Evolutionary conservation across 2,113 vertebrate genomes (phyloP).

Genomic region (Lichenostomus cassidix): DNA sequence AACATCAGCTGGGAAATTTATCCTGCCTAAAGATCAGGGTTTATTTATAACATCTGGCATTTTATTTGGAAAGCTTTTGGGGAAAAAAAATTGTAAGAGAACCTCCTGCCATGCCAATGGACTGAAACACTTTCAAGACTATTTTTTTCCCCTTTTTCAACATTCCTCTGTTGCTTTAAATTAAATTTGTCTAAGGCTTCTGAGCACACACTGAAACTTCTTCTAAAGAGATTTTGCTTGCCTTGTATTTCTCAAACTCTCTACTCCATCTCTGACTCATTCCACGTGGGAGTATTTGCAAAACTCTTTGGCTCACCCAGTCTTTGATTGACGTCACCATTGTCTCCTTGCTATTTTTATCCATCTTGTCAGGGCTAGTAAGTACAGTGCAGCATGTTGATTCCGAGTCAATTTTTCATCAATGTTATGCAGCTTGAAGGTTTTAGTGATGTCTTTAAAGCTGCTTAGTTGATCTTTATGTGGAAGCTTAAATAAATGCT

Average conservation of each 20-base stretch:
- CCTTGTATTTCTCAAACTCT: slow-evolving; percentile 49
- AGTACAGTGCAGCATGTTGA: slow-evolving; percentile 8
- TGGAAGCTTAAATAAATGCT: slow-evolving; percentile 46
- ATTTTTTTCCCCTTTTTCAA: fast-evolving
- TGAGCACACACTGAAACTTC: slow-evolving; percentile 15
- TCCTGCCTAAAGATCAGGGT: background rate
- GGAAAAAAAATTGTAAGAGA: background rate
- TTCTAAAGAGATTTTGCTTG: slow-evolving; percentile 52
- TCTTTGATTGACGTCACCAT: slow-evolving; percentile 50
- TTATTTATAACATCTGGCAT: background rate
- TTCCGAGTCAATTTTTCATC: slow-evolving; percentile 48
- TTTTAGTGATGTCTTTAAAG: slow-evolving; percentile 53
- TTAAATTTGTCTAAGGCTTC: background rate
- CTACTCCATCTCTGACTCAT: slow-evolving; percentile 45
- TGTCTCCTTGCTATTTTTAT: slow-evolving; percentile 60
- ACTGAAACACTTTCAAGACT: background rate
- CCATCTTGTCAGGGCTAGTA: slow-evolving; percentile 36
- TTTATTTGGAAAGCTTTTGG: background rate
- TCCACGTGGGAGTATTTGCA: slow-evolving; percentile 53
- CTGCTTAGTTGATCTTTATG: slow-evolving; percentile 49
- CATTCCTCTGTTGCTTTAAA: background rate
- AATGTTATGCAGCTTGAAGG: slow-evolving; percentile 45
- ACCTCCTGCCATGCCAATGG: background rate
- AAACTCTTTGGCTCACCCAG: slow-evolving; percentile 22
- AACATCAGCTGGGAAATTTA: background rate